phyloP scores from a whole-genome alignment of 2,888 invertebrate species.

The Fragum sueziense region DNA sequence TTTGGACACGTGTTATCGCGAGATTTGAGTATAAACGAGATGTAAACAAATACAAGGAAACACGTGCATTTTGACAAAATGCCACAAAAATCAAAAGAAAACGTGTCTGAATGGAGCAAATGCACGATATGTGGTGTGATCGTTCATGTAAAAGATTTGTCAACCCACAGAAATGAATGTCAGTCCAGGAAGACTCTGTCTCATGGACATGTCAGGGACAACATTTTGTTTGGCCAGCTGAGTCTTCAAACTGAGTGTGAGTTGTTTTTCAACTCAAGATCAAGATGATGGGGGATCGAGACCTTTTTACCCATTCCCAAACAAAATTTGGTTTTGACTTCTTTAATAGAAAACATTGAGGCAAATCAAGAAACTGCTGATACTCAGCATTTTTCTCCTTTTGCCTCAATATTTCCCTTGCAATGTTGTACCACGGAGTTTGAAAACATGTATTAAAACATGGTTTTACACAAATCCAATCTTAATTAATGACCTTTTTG shows the following conservation, averaged over 20 bases:
- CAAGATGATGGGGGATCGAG: too few relatives aligned
- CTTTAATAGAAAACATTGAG: too few relatives aligned
- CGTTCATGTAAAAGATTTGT: conserved; percentile 60
- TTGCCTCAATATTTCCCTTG: too few relatives aligned
- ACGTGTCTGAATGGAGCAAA: conserved; percentile 65
- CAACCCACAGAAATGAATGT: conserved; percentile 64
- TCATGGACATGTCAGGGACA: conserved; percentile 55
- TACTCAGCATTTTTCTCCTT: too few relatives aligned
- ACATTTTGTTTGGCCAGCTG: background rate
- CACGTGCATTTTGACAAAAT: conserved; percentile 33
- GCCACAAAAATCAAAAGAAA: conserved; percentile 62
- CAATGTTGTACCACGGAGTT: too few relatives aligned
- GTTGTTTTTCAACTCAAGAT: too few relatives aligned
- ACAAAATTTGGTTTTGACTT: too few relatives aligned
- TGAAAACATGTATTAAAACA: too few relatives aligned
- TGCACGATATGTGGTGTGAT: conserved; percentile 64
- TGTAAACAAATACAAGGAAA: conserved; percentile 37
- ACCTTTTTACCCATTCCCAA: too few relatives aligned
- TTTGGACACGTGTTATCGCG: conserved; percentile 27
- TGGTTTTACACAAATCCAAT: too few relatives aligned
- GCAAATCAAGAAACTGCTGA: too few relatives aligned
- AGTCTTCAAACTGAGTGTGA: background rate
- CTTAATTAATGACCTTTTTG: too few relatives aligned
- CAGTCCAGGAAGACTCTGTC: conserved; percentile 12
- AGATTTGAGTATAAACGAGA: conserved; percentile 24